These are phyloP conservation scores for Macrotrachela quadricornifera DNA, from an alignment of 1,140 invertebrate genomes.

Conservation along the genomic window DNA sequence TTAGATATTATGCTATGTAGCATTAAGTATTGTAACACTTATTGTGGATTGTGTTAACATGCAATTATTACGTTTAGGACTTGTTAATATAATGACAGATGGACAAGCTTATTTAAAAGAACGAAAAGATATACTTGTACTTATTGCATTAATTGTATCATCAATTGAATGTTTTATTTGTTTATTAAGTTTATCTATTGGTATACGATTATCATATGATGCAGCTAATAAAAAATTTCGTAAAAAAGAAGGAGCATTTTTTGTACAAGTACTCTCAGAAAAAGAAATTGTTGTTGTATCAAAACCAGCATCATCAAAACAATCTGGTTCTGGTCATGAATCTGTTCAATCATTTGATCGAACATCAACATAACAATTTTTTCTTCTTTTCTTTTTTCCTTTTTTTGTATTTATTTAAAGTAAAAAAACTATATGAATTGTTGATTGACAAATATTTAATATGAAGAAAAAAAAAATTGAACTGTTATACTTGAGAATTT, in stretches of 20 bases:
- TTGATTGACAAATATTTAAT: too few relatives aligned
- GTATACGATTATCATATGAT: constrained; percentile 24
- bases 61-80: constrained; percentile 28
- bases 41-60: constrained; percentile 30
- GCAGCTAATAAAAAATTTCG: constrained; percentile 27
- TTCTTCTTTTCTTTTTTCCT: too few relatives aligned
- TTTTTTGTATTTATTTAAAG: too few relatives aligned
- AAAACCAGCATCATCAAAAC: too few relatives aligned
- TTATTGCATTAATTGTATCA: constrained; percentile 23
- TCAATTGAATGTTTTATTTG: constrained; percentile 26
- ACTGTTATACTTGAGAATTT: too few relatives aligned
- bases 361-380: too few relatives aligned
- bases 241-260: constrained; percentile 27
- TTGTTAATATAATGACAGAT: constrained; percentile 31
- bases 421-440: too few relatives aligned
- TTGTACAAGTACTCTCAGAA: constrained; percentile 25
- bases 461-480: too few relatives aligned
- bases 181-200: constrained; percentile 22
- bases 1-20: constrained; percentile 32
- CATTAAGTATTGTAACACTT: constrained; percentile 28
- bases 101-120: constrained; percentile 29
- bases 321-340: too few relatives aligned
- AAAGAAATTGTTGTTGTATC: constrained; percentile 13
- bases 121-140: constrained; percentile 22
- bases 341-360: too few relatives aligned